Evolutionary conservation across 2,888 invertebrate genomes (phyloP).

Genomic region (Lacanobia oleracea): DNA sequence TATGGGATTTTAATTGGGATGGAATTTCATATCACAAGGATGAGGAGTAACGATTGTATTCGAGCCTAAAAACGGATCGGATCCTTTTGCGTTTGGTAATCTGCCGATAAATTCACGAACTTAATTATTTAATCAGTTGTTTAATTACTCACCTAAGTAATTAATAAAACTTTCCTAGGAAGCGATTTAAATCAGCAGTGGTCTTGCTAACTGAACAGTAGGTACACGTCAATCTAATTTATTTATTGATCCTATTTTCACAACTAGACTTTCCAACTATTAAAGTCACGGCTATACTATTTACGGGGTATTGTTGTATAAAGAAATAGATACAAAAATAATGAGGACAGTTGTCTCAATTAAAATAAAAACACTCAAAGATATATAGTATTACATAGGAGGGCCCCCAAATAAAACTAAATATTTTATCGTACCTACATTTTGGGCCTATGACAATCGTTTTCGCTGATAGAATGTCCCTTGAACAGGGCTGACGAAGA

Average conservation of each 20-base stretch:
- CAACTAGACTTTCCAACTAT: neutral
- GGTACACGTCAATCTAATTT: constrained; percentile 15
- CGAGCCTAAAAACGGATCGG: neutral
- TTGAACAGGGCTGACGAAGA: neutral
- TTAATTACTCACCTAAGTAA: neutral
- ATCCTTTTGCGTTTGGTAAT: neutral
- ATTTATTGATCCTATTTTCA: constrained; percentile 22
- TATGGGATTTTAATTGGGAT: constrained; percentile 57
- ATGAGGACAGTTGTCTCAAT: no score
- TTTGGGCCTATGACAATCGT: neutral
- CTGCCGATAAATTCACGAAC: neutral
- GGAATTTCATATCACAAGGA: constrained; percentile 23
- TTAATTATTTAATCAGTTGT: neutral
- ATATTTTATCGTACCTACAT: no score
- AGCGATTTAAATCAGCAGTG: constrained; percentile 9
- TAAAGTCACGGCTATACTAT: constrained; percentile 18
- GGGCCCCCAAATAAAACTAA: no score
- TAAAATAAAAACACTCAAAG: no score
- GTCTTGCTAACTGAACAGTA: constrained; percentile 8
- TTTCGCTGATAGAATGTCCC: neutral
- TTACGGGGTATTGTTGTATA: neutral
- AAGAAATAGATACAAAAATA: no score
- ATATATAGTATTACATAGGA: no score
- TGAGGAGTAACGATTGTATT: constrained; percentile 14
- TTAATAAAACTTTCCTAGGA: neutral